Conservation (phyloP, 1,140 invertebrate genomes). For the Brachionus angularis region DNA sequence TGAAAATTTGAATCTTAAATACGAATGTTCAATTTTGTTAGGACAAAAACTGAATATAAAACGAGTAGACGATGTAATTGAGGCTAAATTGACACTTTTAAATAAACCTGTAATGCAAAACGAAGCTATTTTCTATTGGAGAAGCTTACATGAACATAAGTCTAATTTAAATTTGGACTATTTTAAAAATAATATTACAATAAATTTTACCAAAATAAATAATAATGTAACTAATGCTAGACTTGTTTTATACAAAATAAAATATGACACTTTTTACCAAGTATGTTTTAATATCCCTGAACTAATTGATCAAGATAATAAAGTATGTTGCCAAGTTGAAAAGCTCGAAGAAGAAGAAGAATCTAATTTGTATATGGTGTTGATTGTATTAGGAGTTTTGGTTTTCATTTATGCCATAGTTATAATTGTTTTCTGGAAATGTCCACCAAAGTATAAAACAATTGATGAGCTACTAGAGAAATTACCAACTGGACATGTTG, state of each 20-base stretch:
- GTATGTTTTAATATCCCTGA: background rate
- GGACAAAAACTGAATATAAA: background rate
- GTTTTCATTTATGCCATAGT: constrained; percentile 9
- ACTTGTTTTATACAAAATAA: constrained; percentile 7
- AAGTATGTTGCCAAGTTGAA: constrained; percentile 13
- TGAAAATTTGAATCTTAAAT: background rate
- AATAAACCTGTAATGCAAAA: background rate
- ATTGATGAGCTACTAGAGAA: background rate
- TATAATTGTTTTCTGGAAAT: background rate
- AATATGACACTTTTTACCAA: constrained; percentile 3
- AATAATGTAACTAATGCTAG: background rate
- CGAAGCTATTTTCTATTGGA: constrained; percentile 14
- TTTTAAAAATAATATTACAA: background rate
- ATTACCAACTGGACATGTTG: background rate
- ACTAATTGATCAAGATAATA: background rate
- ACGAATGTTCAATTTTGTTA: background rate
- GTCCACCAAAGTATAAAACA: background rate
- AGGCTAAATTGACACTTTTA: background rate
- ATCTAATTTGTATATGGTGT: constrained; percentile 8
- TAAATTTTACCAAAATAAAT: background rate
- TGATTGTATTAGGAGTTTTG: constrained; percentile 7
- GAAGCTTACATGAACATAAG: background rate
- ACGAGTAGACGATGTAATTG: background rate
- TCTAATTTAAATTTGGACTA: background rate
- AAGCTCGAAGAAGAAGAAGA: constrained; percentile 30